A percentile compares a stretch with the other conserved stretches of the same genome.
Evolutionary conservation across 2,797 vertebrate genomes (phyloP).

Genomic region (Hemibagrus guttatus): DNA sequence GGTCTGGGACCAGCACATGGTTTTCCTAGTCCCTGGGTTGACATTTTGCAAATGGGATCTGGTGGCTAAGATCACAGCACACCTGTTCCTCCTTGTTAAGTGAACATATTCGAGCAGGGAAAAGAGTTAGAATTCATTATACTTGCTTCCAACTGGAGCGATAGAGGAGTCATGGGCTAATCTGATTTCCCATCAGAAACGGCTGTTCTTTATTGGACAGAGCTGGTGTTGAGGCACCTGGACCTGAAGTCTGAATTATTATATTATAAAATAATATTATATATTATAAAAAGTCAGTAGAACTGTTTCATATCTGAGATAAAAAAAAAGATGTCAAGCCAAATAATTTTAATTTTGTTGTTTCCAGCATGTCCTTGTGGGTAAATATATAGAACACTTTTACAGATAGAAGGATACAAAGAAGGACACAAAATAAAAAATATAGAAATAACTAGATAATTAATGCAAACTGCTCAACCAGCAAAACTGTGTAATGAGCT

Average conservation of each 20-base stretch:
- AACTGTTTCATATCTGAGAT: neutral
- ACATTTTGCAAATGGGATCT: constrained; percentile 57
- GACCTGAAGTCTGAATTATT: constrained; percentile 10
- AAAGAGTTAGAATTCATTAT: constrained; percentile 48
- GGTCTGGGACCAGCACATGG: constrained; percentile 30
- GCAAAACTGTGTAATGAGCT: neutral
- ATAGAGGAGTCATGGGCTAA: constrained; percentile 47
- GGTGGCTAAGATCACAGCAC: constrained; percentile 44
- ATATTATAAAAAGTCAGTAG: no score
- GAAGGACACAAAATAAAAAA: neutral
- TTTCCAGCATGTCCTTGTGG: neutral
- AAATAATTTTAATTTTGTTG: neutral
- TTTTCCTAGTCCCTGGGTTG: constrained; percentile 37
- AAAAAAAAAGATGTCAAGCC: neutral
- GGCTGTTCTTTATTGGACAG: neutral
- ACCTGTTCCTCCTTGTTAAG: constrained; percentile 60
- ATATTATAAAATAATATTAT: no score
- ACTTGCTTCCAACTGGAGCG: constrained; percentile 44
- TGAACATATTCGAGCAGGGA: constrained; percentile 49
- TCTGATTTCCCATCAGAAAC: constrained; percentile 36
- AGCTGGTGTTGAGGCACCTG: no score
- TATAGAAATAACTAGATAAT: neutral
- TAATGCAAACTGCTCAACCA: neutral
- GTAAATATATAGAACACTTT: neutral
- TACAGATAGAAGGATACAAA: neutral